These are phyloP conservation scores for Miichthys miiuy DNA, from an alignment of 2,797 vertebrate genomes.

Conservation along the genomic window DNA sequence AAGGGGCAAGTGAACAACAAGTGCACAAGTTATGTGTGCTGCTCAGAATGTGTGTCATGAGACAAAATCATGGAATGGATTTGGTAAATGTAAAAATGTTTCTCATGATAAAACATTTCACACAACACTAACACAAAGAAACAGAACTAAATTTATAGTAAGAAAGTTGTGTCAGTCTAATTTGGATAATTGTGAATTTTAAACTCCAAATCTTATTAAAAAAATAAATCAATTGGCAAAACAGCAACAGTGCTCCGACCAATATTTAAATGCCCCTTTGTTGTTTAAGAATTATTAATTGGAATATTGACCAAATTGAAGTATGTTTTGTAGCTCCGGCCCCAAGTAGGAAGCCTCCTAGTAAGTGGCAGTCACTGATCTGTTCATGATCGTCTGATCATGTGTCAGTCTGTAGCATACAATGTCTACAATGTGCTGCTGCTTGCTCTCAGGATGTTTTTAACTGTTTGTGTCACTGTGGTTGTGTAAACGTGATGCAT, in stretches of 20 bases:
- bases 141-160: neutral
- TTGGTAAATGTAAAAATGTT: neutral
- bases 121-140: neutral
- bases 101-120: neutral
- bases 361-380: slow-evolving; percentile 6
- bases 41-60: neutral
- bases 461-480: slow-evolving; percentile 36
- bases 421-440: slow-evolving; percentile 1
- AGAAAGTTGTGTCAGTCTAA: neutral
- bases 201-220: neutral
- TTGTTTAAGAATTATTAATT: slow-evolving; percentile 18
- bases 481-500: slow-evolving; percentile 36
- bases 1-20: neutral
- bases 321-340: neutral
- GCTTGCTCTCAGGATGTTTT: slow-evolving; percentile 57
- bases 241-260: neutral
- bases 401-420: neutral
- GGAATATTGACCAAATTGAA: slow-evolving; percentile 2
- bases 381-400: neutral
- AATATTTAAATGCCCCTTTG: neutral
- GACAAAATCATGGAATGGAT: neutral
- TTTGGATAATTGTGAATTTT: neutral
- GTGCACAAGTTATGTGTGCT: neutral
- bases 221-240: neutral
- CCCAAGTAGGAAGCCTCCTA: slow-evolving; percentile 70